Evolutionary conservation across 2,888 invertebrate species (phyloP), one percentile per base, ranked within the genome.

Genomic region (Agriopis aurantiaria): DNA sequence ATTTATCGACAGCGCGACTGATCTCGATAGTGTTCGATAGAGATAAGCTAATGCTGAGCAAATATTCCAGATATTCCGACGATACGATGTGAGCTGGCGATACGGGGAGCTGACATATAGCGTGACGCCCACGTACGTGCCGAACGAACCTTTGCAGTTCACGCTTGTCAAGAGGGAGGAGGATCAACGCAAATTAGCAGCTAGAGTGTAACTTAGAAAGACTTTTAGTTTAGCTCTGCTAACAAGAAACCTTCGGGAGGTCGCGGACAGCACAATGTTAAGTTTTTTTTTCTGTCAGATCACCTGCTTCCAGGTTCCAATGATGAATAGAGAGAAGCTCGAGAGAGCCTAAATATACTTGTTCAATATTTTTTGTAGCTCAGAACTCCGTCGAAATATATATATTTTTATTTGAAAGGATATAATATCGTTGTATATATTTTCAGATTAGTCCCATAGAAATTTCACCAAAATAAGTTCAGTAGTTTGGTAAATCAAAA

Each of bases 111-210:
- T 97, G 76, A 95, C 95, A 17, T 97, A 96, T 86, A 96, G 96
- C 86, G 96, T 96, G 67, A 96, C 96, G 73, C 97, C 97, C 65
- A 97, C 97, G 57, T 97, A 97, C 82, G 96, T 96, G 69, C 96
- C 97, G 12, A 95, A 95, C 81, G 96, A 97, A 79, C 96, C 97
- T 51, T 87, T 97, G 70, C 96, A 95, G 87, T 97, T 97, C 84
- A 96, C 95, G 82, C 88, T 97, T 75, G 94, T 90, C 59, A 88
- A 88, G 66, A 88, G 91, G 76, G 80, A 80, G 69, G 64, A 58
- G 11, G 52, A 62, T 48, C 49, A 52, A 10, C 12, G 60, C 8
- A 68, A 65, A 8, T 9, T 49, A 43, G 14, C 62, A 8, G 49
- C 45, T 17, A 55, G 56, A 51, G 5, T 48, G 56, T 64, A 40